These are phyloP conservation scores for Larimichthys crocea DNA, from an alignment of 2,113 vertebrate species.

Conservation along the genomic window DNA sequence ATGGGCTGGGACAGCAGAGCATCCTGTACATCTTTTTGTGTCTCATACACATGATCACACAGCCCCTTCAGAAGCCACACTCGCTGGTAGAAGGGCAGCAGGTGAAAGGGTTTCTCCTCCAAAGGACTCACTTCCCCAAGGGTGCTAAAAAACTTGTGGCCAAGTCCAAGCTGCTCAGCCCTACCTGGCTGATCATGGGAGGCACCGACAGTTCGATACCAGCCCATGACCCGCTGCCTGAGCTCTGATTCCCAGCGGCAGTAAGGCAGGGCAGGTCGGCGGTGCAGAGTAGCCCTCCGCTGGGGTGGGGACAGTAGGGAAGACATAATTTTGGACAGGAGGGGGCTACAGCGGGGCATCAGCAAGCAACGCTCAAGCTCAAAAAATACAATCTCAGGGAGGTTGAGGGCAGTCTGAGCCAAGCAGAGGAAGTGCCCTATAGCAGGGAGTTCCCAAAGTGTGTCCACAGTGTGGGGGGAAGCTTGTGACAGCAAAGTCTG, in stretches of 20 bases:
- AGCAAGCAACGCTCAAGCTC: constrained; percentile 97
- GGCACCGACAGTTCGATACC: constrained; percentile 90
- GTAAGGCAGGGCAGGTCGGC: constrained; percentile 92
- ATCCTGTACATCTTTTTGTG: constrained; percentile 95
- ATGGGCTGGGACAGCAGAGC: constrained; percentile 96
- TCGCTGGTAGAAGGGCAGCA: constrained; percentile 91
- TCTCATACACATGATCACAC: constrained; percentile 96
- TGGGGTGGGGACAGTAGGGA: constrained; percentile 92
- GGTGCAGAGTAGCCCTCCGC: constrained; percentile 89
- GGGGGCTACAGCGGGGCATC: constrained; percentile 95
- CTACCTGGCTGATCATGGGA: constrained; percentile 87
- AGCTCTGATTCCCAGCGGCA: constrained; percentile 94
- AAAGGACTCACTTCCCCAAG: constrained; percentile 93
- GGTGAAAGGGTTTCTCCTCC: constrained; percentile 92
- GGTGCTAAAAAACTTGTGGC: constrained; percentile 91
- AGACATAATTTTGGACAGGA: constrained; percentile 97
- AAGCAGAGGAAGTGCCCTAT: constrained; percentile 98
- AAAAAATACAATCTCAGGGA: constrained; percentile 97
- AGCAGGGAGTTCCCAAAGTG: constrained; percentile 97
- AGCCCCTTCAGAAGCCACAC: constrained; percentile 97
- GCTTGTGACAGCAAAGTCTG: constrained; percentile 89
- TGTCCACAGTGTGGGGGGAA: constrained; percentile 88
- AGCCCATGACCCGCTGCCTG: constrained; percentile 90
- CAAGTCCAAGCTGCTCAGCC: constrained; percentile 93
- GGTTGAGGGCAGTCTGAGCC: constrained; percentile 94